Conservation (phyloP, 1,140 invertebrate genomes). For the Lucilia cuprina region DNA sequence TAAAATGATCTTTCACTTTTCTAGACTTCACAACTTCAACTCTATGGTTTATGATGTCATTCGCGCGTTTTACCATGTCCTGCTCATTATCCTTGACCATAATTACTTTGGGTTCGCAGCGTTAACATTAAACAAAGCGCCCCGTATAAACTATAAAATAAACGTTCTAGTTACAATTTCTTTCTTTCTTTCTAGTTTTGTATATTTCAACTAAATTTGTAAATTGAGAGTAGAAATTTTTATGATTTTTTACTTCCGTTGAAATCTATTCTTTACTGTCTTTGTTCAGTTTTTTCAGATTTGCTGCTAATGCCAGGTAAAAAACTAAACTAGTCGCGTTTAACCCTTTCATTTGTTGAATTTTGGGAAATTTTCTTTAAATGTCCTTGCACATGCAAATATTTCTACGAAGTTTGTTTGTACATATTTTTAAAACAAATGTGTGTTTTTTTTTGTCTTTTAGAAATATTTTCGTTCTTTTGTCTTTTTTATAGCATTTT, state of each 20-base stretch:
- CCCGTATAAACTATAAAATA: neutral
- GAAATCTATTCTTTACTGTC: neutral
- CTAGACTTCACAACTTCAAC: neutral
- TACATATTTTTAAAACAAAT: neutral
- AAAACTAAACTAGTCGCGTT: neutral
- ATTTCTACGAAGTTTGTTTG: neutral
- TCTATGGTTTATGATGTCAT: neutral
- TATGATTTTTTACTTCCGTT: neutral
- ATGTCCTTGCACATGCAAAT: constrained; percentile 24
- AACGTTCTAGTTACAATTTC: neutral
- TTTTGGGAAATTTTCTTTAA: neutral
- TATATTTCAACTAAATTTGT: neutral
- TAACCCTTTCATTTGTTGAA: constrained; percentile 3
- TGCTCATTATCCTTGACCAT: constrained; percentile 10
- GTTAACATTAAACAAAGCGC: neutral
- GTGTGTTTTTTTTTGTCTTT: neutral
- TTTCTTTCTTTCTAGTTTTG: neutral
- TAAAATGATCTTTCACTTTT: neutral
- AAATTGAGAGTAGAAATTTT: neutral
- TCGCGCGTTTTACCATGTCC: neutral
- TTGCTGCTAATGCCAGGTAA: neutral
- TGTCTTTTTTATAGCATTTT: neutral
- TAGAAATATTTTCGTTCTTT: neutral
- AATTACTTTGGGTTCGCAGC: neutral
- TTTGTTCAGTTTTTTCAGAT: neutral